Conservation (phyloP, 2,113 vertebrate genomes). For the Capreolus pygargus region DNA sequence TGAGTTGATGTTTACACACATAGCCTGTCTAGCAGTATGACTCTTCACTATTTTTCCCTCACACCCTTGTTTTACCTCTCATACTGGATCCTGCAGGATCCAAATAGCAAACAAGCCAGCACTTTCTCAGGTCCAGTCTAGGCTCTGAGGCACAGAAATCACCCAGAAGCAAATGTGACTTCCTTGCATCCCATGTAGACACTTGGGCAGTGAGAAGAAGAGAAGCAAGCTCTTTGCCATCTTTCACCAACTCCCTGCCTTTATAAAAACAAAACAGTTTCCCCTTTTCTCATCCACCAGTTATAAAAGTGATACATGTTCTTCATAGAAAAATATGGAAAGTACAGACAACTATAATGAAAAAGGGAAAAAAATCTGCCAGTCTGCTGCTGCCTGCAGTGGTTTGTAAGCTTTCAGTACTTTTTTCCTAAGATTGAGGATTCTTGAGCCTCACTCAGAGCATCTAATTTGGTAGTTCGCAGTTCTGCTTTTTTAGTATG, state of each 20-base stretch:
- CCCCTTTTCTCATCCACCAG: rapidly evolving
- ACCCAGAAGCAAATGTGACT: neutral
- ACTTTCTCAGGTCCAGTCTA: neutral
- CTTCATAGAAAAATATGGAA: neutral
- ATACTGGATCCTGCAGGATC: neutral
- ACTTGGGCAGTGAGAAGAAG: neutral
- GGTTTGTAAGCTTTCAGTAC: neutral
- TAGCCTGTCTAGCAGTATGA: neutral
- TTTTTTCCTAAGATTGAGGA: neutral
- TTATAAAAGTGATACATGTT: slow-evolving; percentile 22
- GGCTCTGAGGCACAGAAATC: neutral
- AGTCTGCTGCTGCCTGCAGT: neutral
- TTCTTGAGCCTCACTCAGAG: neutral
- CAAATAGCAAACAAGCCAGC: neutral
- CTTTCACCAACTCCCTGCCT: neutral
- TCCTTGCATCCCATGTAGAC: neutral
- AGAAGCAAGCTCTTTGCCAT: neutral
- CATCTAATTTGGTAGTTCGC: neutral
- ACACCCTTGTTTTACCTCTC: neutral
- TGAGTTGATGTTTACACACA: neutral
- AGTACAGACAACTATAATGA: neutral
- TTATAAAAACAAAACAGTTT: neutral
- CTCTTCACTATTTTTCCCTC: neutral
- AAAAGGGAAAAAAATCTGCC: neutral
- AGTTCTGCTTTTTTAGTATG: neutral